Conservation (phyloP, 2,797 vertebrate genomes). For the Leptatherina wallacei region DNA sequence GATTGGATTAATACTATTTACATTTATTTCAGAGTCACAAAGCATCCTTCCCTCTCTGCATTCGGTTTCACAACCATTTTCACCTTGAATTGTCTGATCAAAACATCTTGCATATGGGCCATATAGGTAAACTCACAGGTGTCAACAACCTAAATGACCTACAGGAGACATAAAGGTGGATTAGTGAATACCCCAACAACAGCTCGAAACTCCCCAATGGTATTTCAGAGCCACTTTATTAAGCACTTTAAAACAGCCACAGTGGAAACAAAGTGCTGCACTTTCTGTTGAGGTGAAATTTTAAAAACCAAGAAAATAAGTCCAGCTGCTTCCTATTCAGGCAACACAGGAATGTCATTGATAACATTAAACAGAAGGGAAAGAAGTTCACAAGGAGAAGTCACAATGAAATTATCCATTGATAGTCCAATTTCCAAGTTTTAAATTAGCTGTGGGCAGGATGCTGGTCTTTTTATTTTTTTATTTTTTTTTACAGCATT, state of each 20-base stretch:
- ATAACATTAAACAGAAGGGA: constrained; percentile 5
- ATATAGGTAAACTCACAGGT: too few relatives aligned
- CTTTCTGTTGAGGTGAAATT: too few relatives aligned
- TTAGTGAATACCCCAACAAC: not conserved
- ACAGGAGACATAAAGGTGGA: not conserved
- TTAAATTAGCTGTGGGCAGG: constrained; percentile 21
- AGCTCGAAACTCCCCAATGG: too few relatives aligned
- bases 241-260: too few relatives aligned
- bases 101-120: too few relatives aligned
- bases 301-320: not conserved
- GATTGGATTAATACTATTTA: too few relatives aligned
- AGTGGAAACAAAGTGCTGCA: too few relatives aligned
- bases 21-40: too few relatives aligned
- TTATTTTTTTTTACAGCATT: constrained; percentile 53
- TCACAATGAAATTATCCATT: constrained; percentile 30
- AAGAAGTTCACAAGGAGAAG: constrained; percentile 10
- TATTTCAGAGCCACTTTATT: too few relatives aligned
- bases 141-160: too few relatives aligned
- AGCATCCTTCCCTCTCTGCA: too few relatives aligned
- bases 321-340: not conserved
- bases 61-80: too few relatives aligned
- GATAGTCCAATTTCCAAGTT: constrained; percentile 4
- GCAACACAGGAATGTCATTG: constrained; percentile 1
- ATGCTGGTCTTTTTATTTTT: constrained; percentile 9
- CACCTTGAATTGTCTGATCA: not conserved